Percentiles rank a stretch among this genome's conserved stretches.
phyloP scores from a whole-genome alignment of 2,113 vertebrate species.

The Desmodus rotundus region DNA sequence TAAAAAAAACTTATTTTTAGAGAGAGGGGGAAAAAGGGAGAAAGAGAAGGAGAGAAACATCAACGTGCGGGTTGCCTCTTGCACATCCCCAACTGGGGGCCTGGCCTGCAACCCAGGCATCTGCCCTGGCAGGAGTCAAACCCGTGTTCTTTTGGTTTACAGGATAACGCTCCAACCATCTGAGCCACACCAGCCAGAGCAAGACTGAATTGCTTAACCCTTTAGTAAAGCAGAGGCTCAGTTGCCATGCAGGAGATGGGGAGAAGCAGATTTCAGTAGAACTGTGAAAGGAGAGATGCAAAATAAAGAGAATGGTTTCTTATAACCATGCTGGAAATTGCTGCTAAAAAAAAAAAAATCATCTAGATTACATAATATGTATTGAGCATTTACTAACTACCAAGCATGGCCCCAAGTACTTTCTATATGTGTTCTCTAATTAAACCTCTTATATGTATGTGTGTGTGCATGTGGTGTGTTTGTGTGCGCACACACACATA shows the following conservation, averaged over 20 bases:
- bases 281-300: background rate
- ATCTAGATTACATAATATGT: background rate
- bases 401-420: background rate
- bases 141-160: too few relatives aligned
- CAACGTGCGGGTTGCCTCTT: too few relatives aligned
- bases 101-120: too few relatives aligned
- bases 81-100: too few relatives aligned
- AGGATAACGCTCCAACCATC: too few relatives aligned
- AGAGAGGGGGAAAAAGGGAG: too few relatives aligned
- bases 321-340: background rate
- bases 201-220: background rate
- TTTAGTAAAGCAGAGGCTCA: background rate
- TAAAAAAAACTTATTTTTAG: too few relatives aligned
- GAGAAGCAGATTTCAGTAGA: background rate
- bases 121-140: too few relatives aligned
- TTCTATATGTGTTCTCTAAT: background rate
- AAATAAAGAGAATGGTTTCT: background rate
- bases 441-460: background rate
- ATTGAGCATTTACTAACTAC: constrained; percentile 4
- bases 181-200: too few relatives aligned
- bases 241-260: background rate
- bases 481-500: background rate
- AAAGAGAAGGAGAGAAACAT: too few relatives aligned
- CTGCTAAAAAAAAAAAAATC: background rate
- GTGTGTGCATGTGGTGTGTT: background rate